Evolutionary conservation across 2,113 vertebrate species (phyloP), one percentile per base, ranked within the genome.

Genomic region (Pardalotus punctatus): DNA sequence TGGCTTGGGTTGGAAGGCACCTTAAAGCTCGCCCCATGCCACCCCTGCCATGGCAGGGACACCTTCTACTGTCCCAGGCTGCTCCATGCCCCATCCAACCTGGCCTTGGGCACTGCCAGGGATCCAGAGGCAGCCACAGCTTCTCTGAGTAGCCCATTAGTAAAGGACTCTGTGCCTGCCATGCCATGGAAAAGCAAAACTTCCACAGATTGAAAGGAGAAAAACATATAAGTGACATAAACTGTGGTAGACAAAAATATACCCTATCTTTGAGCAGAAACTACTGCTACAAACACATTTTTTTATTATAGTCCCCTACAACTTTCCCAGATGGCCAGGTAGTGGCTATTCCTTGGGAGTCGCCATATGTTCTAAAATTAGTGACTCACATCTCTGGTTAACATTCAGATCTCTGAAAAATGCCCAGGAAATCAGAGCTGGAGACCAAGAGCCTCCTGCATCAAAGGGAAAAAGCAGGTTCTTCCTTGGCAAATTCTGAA

Each of bases 291-390:
- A 57, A 82, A 60, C 33, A 38, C 8, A 0, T 53, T 56, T 94
- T 73, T 65, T 74, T 33, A 38, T 70, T 51, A 36, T 28, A 73
- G 33, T 66, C 67, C 86, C 79, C 81, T 80, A 66, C 85, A 81
- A 1, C 64, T 67, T 88, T 43, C 67, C 86, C 90, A 92, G 67
- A 67, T 86, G 82, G 82, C 38, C 94, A 94, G 82, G 80, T 83
- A 90, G 83, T 31, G 76, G 76, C 62, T 86, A 29, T 24, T 73
- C 76, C 79, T 88, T 54, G 62, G 86, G 45, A 58, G 86, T 74
- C 76, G 58, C 76, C 90, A 74, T 40, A 88, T 74, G 88, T 29
- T 88, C 76, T 31, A 33, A 54, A 90, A 50, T 62, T 58, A 86
- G 58, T 56, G 88, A 81, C 50, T 81, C 76, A 45, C 1, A 0